Evolutionary conservation across 2,888 invertebrate species (phyloP).

Genomic region (Onchidella celtica): DNA sequence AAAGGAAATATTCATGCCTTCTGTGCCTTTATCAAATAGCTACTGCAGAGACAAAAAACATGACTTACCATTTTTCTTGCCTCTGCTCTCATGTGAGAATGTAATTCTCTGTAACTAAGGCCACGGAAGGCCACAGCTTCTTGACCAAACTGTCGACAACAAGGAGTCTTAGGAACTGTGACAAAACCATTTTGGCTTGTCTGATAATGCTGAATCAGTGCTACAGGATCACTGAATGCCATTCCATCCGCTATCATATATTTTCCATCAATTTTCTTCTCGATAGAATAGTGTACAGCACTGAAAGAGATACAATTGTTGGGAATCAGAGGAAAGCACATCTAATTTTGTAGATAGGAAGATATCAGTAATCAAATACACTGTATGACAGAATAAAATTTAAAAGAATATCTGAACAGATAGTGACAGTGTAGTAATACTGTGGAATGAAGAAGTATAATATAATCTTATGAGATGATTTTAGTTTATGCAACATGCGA

Average conservation of each 20-base stretch:
- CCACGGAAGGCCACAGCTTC: constrained; percentile 78
- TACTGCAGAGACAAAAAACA: background rate
- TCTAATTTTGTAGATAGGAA: background rate
- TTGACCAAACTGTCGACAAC: constrained; percentile 69
- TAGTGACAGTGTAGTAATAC: no score
- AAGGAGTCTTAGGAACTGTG: constrained; percentile 72
- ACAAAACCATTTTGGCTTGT: constrained; percentile 75
- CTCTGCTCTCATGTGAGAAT: constrained; percentile 35
- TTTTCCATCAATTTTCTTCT: constrained; percentile 77
- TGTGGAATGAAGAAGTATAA: no score
- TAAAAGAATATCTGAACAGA: no score
- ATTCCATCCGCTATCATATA: constrained; percentile 78
- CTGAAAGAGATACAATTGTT: constrained; percentile 63
- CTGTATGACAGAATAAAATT: background rate
- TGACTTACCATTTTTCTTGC: constrained; percentile 37
- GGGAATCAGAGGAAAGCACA: no score
- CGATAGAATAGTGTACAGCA: constrained; percentile 79
- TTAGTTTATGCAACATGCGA: no score
- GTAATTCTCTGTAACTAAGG: constrained; percentile 76
- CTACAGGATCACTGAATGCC: constrained; percentile 77
- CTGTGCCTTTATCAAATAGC: no score
- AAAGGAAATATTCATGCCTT: no score
- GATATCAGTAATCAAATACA: no score
- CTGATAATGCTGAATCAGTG: constrained; percentile 77
- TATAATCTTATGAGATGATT: no score